Base-by-base conservation (phyloP, 2,888 invertebrate species). In the Calliscelio sp. region DNA sequence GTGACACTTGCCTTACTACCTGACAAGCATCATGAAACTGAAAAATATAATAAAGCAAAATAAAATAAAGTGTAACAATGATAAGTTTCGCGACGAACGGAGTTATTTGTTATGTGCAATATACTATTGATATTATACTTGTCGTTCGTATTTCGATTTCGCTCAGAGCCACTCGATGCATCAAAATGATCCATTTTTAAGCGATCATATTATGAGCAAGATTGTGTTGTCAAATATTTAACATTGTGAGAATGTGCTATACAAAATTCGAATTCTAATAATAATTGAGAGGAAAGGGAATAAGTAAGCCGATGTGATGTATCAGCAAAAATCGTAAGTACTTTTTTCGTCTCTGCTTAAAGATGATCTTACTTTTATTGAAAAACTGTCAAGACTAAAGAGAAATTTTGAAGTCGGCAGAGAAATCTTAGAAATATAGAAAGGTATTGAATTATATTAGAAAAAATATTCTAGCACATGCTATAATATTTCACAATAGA, bases 151-250 rank as follows among this genome's bases (percentile, higher is more conserved):
- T 25, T 53, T 25, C 53, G 25, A 4, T 10, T 51, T n/a, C n/a
- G n/a, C n/a, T n/a, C n/a, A n/a, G n/a, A n/a, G n/a, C n/a, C n/a
- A n/a, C n/a, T n/a, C n/a, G n/a, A n/a, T n/a, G n/a, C n/a, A n/a
- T n/a, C n/a, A n/a, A n/a, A n/a, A n/a, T n/a, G n/a, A n/a, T n/a
- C n/a, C n/a, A n/a, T n/a, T n/a, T n/a, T n/a, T n/a, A n/a, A n/a
- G n/a, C n/a, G n/a, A n/a, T n/a, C n/a, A 59, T 38, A 59, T 59
- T 59, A 20, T 32, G 16, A 35, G 38, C 18, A 59, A 59, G 38
- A 18, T 38, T 38, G 35, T 10, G 20, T 59, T 59, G 59, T 59
- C 59, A 59, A 59, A 59, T 59, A 59, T 59, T 59, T 59, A 59
- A 59, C 20, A 38, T 35, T 59, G 38, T 35, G 59, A n/a, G n/a